phyloP scores from a whole-genome alignment of 2,797 vertebrate genomes.

The Lagorchestes hirsutus region DNA sequence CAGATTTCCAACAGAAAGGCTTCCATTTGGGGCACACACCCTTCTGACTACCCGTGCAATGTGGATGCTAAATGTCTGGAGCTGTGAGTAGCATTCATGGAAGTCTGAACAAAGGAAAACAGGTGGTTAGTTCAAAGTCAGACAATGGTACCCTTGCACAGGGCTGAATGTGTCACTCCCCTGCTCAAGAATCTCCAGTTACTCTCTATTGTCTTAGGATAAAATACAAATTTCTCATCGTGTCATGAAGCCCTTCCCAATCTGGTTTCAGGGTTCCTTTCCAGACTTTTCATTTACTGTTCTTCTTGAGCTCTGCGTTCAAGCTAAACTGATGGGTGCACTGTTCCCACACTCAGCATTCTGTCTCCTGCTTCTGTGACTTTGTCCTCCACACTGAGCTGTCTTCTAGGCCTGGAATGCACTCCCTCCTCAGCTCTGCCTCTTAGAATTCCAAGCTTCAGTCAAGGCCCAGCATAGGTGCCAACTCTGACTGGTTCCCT shows the following conservation, averaged over 20 bases:
- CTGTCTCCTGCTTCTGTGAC: not conserved
- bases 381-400: not conserved
- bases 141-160: not conserved
- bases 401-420: not conserved
- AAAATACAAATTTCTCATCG: not conserved
- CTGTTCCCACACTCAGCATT: not conserved
- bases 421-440: not conserved
- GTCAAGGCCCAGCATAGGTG: not conserved
- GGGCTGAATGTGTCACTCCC: not conserved
- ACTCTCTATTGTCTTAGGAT: not conserved
- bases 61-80: not conserved
- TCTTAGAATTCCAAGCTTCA: not conserved
- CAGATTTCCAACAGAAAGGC: not conserved
- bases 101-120: not conserved
- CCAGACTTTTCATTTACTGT: not conserved
- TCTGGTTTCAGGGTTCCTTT: not conserved
- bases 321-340: not conserved
- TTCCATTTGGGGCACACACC: not conserved
- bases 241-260: not conserved
- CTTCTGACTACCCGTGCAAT: not conserved
- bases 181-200: not conserved
- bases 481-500: not conserved
- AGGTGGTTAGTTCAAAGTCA: not conserved
- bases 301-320: not conserved
- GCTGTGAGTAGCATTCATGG: not conserved